phyloP scores from a whole-genome alignment of 2,797 vertebrate species.

The Gallinago solitaria region DNA sequence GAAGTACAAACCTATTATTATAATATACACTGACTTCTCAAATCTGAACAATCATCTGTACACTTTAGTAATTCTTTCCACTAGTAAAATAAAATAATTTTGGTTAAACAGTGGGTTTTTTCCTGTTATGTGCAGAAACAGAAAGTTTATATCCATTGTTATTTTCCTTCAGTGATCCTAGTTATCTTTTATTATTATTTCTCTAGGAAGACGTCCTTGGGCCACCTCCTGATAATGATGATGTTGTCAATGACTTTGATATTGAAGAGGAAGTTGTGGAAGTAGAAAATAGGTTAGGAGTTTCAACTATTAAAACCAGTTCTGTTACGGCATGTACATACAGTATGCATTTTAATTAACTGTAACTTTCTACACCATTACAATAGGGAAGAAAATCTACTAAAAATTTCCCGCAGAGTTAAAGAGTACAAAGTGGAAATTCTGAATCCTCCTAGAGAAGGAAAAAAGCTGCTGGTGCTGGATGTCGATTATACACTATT shows the following conservation, averaged over 20 bases:
- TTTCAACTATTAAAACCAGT: background rate
- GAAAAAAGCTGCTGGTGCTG: slow-evolving; percentile 93
- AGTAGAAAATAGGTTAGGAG: slow-evolving; percentile 93
- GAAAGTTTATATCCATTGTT: background rate
- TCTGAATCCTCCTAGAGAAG: slow-evolving; percentile 93
- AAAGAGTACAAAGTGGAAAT: slow-evolving; percentile 98
- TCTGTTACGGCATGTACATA: background rate
- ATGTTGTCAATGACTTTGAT: slow-evolving; percentile 98
- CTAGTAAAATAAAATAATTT: background rate
- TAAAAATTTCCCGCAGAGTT: slow-evolving; percentile 95
- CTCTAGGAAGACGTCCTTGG: slow-evolving; percentile 95
- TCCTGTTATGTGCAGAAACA: background rate
- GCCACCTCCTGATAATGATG: slow-evolving; percentile 96
- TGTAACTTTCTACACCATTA: slow-evolving; percentile 18
- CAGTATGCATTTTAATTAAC: background rate
- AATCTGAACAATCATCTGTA: background rate
- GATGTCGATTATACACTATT: slow-evolving; percentile 98
- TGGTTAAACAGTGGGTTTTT: background rate
- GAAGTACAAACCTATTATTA: background rate
- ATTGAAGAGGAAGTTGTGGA: slow-evolving; percentile 99
- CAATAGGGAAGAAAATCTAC: slow-evolving; percentile 94
- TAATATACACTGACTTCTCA: background rate
- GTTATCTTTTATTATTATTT: slow-evolving; percentile 34
- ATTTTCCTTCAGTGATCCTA: background rate
- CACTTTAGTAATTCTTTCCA: background rate